These are phyloP conservation scores for Saccostrea glomerata DNA, from an alignment of 1,140 invertebrate species.

Conservation along the genomic window DNA sequence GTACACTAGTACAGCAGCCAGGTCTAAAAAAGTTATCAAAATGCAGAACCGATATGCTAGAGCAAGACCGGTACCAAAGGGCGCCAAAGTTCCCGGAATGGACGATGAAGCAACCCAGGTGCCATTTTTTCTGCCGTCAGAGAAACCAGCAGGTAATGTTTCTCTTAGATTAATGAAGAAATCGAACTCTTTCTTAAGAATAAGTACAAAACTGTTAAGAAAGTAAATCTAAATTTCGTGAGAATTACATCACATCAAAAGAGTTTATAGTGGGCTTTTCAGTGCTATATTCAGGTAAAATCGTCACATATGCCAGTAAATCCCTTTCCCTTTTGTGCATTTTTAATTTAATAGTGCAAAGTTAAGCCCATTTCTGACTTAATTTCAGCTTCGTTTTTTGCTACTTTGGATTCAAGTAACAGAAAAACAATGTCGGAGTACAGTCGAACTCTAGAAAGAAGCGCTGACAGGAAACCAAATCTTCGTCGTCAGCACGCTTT, in stretches of 20 bases:
- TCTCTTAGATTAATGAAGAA: not conserved
- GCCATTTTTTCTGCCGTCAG: conserved; percentile 35
- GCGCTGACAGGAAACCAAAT: not conserved
- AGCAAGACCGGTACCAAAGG: conserved; percentile 24
- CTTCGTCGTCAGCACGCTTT: conserved; percentile 27
- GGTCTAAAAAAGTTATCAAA: conserved; percentile 34
- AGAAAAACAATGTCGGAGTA: conserved; percentile 42
- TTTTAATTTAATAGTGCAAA: not conserved
- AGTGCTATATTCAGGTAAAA: too few species aligned
- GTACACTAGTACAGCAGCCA: conserved; percentile 25
- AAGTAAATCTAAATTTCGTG: too few species aligned
- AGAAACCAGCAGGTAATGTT: conserved; percentile 33
- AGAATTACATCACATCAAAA: too few species aligned
- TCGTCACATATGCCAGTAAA: too few species aligned
- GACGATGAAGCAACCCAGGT: not conserved
- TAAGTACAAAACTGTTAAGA: too few species aligned
- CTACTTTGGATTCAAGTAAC: not conserved
- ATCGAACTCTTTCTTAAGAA: too few species aligned
- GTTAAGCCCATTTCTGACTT: not conserved
- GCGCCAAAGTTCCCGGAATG: not conserved
- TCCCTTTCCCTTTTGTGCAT: not conserved
- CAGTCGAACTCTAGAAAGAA: conserved; percentile 1
- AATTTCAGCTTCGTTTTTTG: conserved; percentile 26
- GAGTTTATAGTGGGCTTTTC: too few species aligned
- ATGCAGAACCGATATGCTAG: conserved; percentile 36